Evolutionary conservation across 2,113 vertebrate species (phyloP), one percentile per base, ranked within the genome.

Genomic region (Pteruthius melanotis): DNA sequence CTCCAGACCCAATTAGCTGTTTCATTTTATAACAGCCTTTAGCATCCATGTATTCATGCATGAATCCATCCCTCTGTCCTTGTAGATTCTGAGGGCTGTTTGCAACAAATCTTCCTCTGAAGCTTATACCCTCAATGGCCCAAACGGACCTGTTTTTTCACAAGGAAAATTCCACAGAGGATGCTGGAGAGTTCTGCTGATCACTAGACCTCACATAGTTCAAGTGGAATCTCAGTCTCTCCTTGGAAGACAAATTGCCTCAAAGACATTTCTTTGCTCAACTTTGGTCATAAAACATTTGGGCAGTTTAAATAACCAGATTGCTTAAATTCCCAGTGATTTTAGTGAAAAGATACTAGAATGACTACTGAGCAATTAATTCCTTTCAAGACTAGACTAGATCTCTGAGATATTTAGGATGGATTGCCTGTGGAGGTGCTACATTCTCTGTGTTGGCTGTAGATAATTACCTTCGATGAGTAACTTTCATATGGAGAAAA

Each of bases 11-110:
- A 86, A 92, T 90, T 90, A 92, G 54, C 26, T 87, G 52, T 83
- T 97, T 92, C 64, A 71, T 78, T 96, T 88, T 90, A 42, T 86
- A 83, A 53, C 37, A 69, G 37, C 63, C 78, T 93, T 93, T 90
- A 95, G 26, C 79, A 61, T 86, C 71, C n/a, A 39, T 59, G 54
- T 70, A 70, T 83, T 90, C 54, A 80, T 2, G 19, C 77, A 70
- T 61, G 26, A 90, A 93, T 90, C 75, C 63, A 23, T 64, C 12
- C n/a, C 44, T 71, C 19, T 5, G 3, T 75, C 61, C 8, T 21
- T 49, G 13, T 70, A 54, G 37, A 42, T 90, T 79, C 31, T 74
- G 47, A 57, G 66, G 50, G 53, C 18, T 83, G 9, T 83, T 90
- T 88, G 65, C 23, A 80, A 35, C 20, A 65, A 77, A 39, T 7